A percentile compares a stretch with the other conserved stretches of the same genome.
These are phyloP conservation scores for Phortica variegata DNA, from an alignment of 1,140 invertebrate genomes.

Conservation along the genomic window DNA sequence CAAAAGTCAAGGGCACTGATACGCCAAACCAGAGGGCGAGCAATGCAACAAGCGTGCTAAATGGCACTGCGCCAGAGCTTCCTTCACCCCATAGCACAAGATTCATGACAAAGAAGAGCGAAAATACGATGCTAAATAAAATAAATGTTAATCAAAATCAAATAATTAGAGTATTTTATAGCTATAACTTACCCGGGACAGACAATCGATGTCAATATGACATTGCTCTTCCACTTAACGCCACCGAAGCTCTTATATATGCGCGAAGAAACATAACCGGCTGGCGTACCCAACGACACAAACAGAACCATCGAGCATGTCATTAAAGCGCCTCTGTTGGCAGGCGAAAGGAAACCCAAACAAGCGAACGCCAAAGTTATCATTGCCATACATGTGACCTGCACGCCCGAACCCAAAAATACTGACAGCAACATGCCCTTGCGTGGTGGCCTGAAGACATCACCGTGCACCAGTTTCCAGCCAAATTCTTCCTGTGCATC, in stretches of 20 bases:
- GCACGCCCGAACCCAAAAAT: slow-evolving; percentile 90
- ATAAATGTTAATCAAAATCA: slow-evolving; percentile 13
- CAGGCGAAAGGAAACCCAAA: slow-evolving; percentile 95
- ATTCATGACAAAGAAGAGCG: slow-evolving; percentile 95
- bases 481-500: slow-evolving; percentile 98
- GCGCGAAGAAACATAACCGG: slow-evolving; percentile 93
- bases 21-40: slow-evolving; percentile 96
- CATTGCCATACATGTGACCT: slow-evolving; percentile 80
- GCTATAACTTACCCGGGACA: slow-evolving; percentile 79
- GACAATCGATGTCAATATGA: slow-evolving; percentile 91
- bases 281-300: slow-evolving; percentile 91
- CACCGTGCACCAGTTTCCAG: slow-evolving; percentile 97
- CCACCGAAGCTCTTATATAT: slow-evolving; percentile 99
- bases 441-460: slow-evolving; percentile 92
- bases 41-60: slow-evolving; percentile 95
- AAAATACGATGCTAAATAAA: slow-evolving; percentile 83
- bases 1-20: slow-evolving; percentile 96
- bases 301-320: slow-evolving; percentile 95
- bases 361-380: slow-evolving; percentile 92
- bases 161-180: neutral
- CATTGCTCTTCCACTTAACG: slow-evolving; percentile 98
- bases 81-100: slow-evolving; percentile 92
- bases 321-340: slow-evolving; percentile 97
- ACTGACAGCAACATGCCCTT: slow-evolving; percentile 96
- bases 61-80: slow-evolving; percentile 94